Conservation (phyloP, 2,797 vertebrate genomes). For the Astyanax mexicanus region DNA sequence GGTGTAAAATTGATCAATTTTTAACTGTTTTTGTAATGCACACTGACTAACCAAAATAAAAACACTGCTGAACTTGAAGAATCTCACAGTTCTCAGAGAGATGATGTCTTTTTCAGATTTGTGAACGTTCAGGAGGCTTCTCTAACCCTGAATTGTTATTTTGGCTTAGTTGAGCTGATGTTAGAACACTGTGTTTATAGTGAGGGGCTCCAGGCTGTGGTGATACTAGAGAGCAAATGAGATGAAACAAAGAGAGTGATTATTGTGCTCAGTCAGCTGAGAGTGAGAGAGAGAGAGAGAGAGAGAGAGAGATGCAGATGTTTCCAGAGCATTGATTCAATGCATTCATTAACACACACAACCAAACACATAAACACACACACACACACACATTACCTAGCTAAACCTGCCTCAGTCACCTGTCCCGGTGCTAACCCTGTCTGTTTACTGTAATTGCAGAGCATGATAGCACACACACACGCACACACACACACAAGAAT, state of each 20-base stretch:
- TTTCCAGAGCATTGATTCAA: no score
- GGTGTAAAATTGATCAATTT: no score
- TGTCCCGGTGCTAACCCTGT: background rate
- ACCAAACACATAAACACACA: constrained; percentile 30
- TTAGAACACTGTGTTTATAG: background rate
- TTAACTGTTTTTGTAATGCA: no score
- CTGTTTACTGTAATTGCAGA: constrained; percentile 19
- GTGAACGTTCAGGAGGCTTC: no score
- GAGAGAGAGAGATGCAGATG: background rate
- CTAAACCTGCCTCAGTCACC: constrained; percentile 22
- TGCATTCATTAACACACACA: no score
- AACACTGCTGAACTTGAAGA: no score
- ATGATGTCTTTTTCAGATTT: no score
- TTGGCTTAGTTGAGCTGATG: background rate
- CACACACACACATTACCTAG: no score
- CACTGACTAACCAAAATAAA: no score
- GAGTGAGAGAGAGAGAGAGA: background rate
- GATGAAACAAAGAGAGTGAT: background rate
- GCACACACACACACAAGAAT: background rate
- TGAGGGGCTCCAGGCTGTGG: background rate
- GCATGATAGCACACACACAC: constrained; percentile 7
- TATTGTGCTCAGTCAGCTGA: constrained; percentile 30
- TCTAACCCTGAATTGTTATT: no score
- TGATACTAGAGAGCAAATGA: background rate
- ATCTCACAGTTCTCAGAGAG: no score